These are phyloP conservation scores for Festucalex cinctus DNA, from an alignment of 2,113 vertebrate species.

Conservation along the genomic window DNA sequence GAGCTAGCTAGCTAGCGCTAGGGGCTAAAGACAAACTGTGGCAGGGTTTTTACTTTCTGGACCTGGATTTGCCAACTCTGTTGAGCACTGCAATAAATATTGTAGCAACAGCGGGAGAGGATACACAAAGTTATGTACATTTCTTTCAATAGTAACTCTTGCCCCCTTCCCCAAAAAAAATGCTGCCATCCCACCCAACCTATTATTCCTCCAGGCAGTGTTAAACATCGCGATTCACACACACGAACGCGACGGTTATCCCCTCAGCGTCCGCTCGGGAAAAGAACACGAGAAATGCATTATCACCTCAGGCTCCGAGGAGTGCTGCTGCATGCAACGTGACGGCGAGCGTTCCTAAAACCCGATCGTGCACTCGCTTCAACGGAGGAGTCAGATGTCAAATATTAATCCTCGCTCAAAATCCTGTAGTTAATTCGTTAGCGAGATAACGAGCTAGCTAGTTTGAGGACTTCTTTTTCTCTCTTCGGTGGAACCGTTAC, in stretches of 20 bases:
- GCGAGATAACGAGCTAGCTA: neutral
- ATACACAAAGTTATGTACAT: no score
- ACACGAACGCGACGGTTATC: constrained; percentile 34
- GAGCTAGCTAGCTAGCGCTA: no score
- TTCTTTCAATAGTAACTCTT: no score
- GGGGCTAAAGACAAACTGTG: no score
- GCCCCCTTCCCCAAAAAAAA: no score
- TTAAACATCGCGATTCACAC: constrained; percentile 58
- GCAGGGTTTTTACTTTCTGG: no score
- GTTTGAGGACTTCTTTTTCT: neutral
- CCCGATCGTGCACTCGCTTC: constrained; percentile 29
- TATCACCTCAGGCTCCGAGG: constrained; percentile 47
- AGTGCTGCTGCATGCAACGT: constrained; percentile 17
- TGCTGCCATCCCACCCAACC: neutral
- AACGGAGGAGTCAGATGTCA: constrained; percentile 34
- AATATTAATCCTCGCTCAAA: constrained; percentile 43
- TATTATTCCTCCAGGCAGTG: constrained; percentile 19
- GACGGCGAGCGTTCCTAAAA: constrained; percentile 33
- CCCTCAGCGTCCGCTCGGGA: constrained; percentile 52
- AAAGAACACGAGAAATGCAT: constrained; percentile 68
- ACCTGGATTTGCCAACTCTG: no score
- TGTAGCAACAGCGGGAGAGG: no score
- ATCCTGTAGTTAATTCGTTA: neutral
- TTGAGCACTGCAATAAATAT: no score
- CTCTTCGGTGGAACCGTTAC: no score